Evolutionary conservation across 2,113 vertebrate genomes (phyloP).

Genomic region (Ophiodon elongatus): DNA sequence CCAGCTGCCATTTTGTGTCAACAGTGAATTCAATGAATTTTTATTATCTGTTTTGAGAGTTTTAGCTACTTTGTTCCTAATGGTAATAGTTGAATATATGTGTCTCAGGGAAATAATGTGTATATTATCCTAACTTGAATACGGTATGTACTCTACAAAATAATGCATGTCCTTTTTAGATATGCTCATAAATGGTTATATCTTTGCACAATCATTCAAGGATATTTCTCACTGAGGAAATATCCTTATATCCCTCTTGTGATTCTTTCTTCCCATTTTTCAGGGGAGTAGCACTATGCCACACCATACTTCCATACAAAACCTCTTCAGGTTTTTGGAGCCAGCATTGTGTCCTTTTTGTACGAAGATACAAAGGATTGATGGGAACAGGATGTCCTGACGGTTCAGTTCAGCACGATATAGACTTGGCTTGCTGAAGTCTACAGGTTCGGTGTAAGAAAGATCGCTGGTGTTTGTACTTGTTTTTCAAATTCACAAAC

Average conservation of each 20-base stretch:
- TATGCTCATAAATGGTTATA: neutral
- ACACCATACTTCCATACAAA: neutral
- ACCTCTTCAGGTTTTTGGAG: constrained; percentile 2
- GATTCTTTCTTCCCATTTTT: neutral
- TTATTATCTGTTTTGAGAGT: neutral
- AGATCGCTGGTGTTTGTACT: neutral
- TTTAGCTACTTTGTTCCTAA: neutral
- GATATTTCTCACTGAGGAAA: neutral
- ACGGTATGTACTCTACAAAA: neutral
- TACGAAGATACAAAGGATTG: neutral
- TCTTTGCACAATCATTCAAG: neutral
- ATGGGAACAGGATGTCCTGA: constrained; percentile 17
- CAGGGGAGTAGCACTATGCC: neutral
- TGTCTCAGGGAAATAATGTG: neutral
- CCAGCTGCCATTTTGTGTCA: neutral
- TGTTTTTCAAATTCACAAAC: constrained; percentile 4
- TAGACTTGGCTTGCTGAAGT: constrained; percentile 2
- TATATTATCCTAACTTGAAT: neutral
- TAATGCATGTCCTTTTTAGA: neutral
- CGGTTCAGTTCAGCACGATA: constrained; percentile 3
- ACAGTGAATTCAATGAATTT: neutral
- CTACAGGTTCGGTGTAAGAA: neutral
- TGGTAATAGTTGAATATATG: neutral
- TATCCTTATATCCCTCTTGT: neutral
- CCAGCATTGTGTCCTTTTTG: constrained; percentile 16